Conservation (phyloP, 2,888 invertebrate species). For the Aphidius colemani region DNA sequence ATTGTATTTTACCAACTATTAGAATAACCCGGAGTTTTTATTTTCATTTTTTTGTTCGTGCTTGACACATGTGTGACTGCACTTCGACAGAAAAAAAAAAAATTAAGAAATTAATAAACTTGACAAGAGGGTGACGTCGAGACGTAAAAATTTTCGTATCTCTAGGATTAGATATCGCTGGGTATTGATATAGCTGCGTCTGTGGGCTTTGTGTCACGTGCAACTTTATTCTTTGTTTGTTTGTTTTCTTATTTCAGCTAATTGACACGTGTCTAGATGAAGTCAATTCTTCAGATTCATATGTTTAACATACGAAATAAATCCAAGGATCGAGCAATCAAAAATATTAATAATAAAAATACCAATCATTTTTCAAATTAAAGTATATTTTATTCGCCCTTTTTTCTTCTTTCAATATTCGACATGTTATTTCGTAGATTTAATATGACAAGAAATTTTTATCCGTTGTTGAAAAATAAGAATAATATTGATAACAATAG, state of each 20-base stretch:
- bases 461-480: constrained; percentile 19
- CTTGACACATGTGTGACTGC: constrained; percentile 23
- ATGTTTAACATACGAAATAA: too few species aligned
- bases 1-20: constrained; percentile 40
- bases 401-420: too few species aligned
- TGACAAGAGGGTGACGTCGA: constrained; percentile 12
- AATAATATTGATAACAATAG: not conserved
- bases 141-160: constrained; percentile 25
- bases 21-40: constrained; percentile 43
- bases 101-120: constrained; percentile 20
- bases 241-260: constrained; percentile 40
- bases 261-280: constrained; percentile 46
- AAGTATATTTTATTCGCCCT: too few species aligned
- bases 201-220: constrained; percentile 29
- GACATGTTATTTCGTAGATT: constrained; percentile 15
- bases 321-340: too few species aligned
- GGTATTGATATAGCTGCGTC: constrained; percentile 3
- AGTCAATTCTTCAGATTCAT: constrained; percentile 1
- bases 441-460: constrained; percentile 20
- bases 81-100: constrained; percentile 10
- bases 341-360: too few species aligned
- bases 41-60: constrained; percentile 18
- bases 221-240: constrained; percentile 37
- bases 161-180: constrained; percentile 9
- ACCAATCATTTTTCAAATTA: too few species aligned